phyloP scores from a whole-genome alignment of 2,113 vertebrate genomes.

The Crotalus horridus region DNA sequence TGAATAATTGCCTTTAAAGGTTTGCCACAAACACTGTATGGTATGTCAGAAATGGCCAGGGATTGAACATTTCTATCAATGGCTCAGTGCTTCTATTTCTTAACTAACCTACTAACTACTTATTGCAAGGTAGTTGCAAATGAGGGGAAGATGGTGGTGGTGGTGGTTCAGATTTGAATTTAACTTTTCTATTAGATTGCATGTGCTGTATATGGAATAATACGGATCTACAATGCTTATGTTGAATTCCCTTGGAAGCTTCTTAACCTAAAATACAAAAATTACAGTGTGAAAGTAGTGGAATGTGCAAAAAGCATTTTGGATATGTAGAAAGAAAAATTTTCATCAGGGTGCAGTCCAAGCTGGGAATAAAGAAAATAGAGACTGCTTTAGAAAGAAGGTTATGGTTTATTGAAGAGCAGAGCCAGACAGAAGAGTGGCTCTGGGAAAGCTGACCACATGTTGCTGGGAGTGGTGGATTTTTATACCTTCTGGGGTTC shows the following conservation, averaged over 20 bases:
- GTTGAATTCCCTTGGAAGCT: conserved; percentile 1
- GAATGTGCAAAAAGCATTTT: background rate
- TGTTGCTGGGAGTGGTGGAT: too few relatives aligned
- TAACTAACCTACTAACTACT: background rate
- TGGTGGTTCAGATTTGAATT: background rate
- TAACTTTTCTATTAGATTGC: conserved; percentile 5
- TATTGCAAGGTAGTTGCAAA: background rate
- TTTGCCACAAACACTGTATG: background rate
- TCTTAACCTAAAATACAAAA: background rate
- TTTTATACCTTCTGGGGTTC: too few relatives aligned
- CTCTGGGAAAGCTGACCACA: too few relatives aligned
- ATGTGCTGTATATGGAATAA: background rate
- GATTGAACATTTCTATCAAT: background rate
- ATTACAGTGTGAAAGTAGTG: background rate
- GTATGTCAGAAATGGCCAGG: background rate
- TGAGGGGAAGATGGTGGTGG: background rate
- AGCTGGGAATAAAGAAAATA: too few relatives aligned
- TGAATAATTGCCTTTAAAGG: background rate
- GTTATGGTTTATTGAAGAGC: too few relatives aligned
- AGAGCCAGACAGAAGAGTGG: too few relatives aligned
- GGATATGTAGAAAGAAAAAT: background rate
- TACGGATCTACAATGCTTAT: conserved; percentile 13
- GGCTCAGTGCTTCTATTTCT: background rate
- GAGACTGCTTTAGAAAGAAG: too few relatives aligned
- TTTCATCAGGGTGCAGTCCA: too few relatives aligned